A percentile compares a stretch with the other conserved stretches of the same genome.
These are phyloP conservation scores for Conus ventricosus DNA, from an alignment of 1,140 invertebrate genomes.

Conservation along the genomic window DNA sequence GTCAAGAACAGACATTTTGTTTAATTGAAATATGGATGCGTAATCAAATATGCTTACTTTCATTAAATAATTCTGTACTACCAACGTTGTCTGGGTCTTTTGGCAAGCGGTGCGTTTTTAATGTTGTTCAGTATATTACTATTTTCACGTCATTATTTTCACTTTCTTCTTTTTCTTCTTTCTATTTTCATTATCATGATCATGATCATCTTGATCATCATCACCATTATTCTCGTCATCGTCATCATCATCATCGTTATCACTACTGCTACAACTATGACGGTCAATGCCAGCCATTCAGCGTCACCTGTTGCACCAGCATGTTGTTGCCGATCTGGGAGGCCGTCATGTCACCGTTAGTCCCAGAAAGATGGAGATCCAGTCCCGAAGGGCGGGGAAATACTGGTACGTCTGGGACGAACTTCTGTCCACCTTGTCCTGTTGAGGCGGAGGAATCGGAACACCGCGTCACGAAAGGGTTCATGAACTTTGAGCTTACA, in stretches of 20 bases:
- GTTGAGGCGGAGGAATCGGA: neutral
- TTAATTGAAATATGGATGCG: no score
- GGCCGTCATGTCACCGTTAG: slow-evolving; percentile 72
- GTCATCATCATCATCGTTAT: neutral
- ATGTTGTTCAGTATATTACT: no score
- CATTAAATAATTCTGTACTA: no score
- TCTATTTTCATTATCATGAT: no score
- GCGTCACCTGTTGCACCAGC: slow-evolving; percentile 68
- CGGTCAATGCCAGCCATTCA: neutral
- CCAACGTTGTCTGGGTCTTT: no score
- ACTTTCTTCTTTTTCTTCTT: no score
- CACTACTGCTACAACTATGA: neutral
- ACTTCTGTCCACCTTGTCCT: slow-evolving; percentile 53
- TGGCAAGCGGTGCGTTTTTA: no score
- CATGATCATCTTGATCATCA: neutral
- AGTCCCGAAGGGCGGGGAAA: slow-evolving; percentile 66
- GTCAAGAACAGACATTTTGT: no score
- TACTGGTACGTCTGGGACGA: slow-evolving; percentile 58
- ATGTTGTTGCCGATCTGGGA: slow-evolving; percentile 70
- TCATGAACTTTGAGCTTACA: no score
- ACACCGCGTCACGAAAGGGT: neutral
- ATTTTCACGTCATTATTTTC: no score
- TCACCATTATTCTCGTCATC: neutral
- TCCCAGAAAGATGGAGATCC: slow-evolving; percentile 70
- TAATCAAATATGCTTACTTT: no score